Conservation (phyloP, 2,888 invertebrate genomes). For the Steromphala cineraria region DNA sequence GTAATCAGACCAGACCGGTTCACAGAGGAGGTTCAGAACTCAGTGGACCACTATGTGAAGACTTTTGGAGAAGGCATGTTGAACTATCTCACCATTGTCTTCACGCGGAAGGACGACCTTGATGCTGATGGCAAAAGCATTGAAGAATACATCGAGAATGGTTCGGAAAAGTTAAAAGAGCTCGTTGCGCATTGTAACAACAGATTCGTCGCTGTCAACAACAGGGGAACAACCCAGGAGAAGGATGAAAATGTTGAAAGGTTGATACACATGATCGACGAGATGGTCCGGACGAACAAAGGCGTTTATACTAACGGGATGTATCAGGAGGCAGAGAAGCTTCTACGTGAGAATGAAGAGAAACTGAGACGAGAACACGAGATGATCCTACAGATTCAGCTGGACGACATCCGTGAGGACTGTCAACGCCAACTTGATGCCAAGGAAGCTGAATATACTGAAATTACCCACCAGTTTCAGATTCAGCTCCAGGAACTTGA, state of each 20-base stretch:
- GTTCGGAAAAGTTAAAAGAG: constrained; percentile 7
- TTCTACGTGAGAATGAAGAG: not conserved
- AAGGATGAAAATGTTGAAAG: constrained; percentile 4
- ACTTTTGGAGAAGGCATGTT: constrained; percentile 26
- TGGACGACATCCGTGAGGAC: too few species aligned
- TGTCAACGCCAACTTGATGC: too few species aligned
- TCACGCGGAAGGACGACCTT: constrained; percentile 30
- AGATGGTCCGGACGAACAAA: not conserved
- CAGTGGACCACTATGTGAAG: constrained; percentile 23
- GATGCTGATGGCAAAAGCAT: constrained; percentile 19
- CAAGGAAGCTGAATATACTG: not conserved
- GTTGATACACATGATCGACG: constrained; percentile 18
- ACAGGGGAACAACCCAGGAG: not conserved
- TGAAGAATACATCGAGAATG: constrained; percentile 18
- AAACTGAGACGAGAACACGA: not conserved
- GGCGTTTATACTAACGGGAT: constrained; percentile 35
- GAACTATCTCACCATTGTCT: constrained; percentile 24
- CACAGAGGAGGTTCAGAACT: constrained; percentile 36
- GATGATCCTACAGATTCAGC: too few species aligned
- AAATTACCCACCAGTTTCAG: not conserved
- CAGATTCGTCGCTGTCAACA: constrained; percentile 28
- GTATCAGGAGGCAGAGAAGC: constrained; percentile 31
- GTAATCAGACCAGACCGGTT: constrained; percentile 28
- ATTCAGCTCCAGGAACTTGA: not conserved
- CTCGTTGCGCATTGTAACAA: constrained; percentile 1